Conservation (phyloP, 1,140 invertebrate genomes). For the Sitobion miscanthi region DNA sequence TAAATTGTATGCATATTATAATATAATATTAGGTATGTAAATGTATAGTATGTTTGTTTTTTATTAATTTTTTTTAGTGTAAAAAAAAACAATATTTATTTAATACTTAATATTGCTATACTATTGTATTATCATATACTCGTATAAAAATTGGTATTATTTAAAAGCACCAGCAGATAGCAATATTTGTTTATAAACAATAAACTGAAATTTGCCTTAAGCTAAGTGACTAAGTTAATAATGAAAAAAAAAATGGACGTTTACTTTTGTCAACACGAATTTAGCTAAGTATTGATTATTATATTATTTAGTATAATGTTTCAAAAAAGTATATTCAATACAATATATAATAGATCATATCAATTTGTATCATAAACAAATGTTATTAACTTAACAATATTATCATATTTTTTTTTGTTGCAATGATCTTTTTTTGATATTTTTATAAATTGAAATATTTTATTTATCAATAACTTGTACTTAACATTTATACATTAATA, state of each 20-base stretch:
- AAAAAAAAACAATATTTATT: no score
- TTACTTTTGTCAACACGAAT: background rate
- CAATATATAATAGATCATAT: background rate
- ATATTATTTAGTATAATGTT: background rate
- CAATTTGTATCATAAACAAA: background rate
- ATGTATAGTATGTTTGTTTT: background rate
- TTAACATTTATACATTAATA: background rate
- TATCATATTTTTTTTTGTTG: background rate
- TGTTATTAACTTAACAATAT: background rate
- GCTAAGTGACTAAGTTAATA: background rate
- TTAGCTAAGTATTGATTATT: background rate
- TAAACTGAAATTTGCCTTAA: background rate
- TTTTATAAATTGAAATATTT: background rate
- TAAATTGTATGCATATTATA: background rate
- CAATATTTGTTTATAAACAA: background rate
- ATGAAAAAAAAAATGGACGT: constrained; percentile 10
- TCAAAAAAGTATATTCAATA: background rate
- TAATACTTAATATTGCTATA: no score
- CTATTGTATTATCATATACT: background rate
- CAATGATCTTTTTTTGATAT: constrained; percentile 5
- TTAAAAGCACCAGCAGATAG: constrained; percentile 21
- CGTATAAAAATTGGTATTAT: constrained; percentile 22
- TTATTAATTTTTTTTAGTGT: background rate
- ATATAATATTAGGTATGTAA: background rate
- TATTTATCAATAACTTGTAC: background rate